phyloP scores from a whole-genome alignment of 1,140 invertebrate genomes.

The Zaprionus davidi region DNA sequence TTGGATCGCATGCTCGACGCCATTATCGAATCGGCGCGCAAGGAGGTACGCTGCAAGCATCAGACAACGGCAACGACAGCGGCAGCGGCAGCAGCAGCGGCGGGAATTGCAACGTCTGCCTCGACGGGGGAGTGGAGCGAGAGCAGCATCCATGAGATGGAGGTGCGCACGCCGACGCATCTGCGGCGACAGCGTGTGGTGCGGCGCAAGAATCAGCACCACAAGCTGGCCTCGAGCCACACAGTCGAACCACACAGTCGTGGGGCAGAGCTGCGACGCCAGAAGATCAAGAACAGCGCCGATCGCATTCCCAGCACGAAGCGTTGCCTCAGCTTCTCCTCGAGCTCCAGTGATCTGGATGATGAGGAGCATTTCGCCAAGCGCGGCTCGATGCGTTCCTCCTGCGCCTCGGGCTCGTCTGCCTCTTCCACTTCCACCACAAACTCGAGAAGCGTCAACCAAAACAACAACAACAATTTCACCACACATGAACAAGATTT shows the following conservation, averaged over 20 bases:
- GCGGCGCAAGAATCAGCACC: slow-evolving; percentile 76
- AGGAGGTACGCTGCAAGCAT: slow-evolving; percentile 67
- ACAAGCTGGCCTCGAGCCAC: slow-evolving; percentile 27
- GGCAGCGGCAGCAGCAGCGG: neutral
- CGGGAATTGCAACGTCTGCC: neutral
- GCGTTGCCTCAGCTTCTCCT: slow-evolving; percentile 80
- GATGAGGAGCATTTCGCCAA: slow-evolving; percentile 63
- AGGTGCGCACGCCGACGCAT: slow-evolving; percentile 79
- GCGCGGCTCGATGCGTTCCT: slow-evolving; percentile 65
- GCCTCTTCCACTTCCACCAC: neutral
- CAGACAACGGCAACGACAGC: slow-evolving; percentile 5
- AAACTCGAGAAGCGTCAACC: neutral
- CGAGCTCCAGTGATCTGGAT: slow-evolving; percentile 54
- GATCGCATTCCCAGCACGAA: slow-evolving; percentile 68
- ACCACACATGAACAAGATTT: neutral
- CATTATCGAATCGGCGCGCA: slow-evolving; percentile 79
- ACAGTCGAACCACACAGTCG: slow-evolving; percentile 6
- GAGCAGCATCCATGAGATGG: slow-evolving; percentile 79
- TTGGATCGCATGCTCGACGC: slow-evolving; percentile 82
- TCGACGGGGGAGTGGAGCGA: slow-evolving; percentile 67
- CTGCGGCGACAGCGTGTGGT: slow-evolving; percentile 81
- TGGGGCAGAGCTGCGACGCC: neutral
- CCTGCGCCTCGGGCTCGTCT: slow-evolving; percentile 23
- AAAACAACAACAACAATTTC: neutral
- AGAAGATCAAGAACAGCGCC: slow-evolving; percentile 9